Percentiles rank a stretch among this genome's conserved stretches.
Evolutionary conservation across 2,797 vertebrate species (phyloP).

Genomic region (Danio choprae): DNA sequence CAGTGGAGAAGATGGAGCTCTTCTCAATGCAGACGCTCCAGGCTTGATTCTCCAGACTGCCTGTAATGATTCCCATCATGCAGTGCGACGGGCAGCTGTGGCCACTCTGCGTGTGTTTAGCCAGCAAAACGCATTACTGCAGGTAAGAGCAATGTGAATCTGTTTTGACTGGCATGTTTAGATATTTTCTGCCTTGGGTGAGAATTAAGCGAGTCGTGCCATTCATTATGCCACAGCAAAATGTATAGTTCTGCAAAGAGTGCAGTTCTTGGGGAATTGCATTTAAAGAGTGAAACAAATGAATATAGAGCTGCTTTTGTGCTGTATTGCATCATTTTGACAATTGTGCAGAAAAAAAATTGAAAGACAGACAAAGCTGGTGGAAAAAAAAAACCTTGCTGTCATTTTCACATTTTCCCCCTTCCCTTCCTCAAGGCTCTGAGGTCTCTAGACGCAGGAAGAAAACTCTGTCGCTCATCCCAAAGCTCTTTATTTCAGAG

Average conservation of each 20-base stretch:
- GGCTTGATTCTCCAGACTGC: conserved; percentile 79
- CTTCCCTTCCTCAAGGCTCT: conserved; percentile 68
- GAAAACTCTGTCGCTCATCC: conserved; percentile 68
- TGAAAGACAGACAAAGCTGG: conserved; percentile 58
- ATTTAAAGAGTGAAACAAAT: conserved; percentile 51
- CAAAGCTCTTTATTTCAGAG: conserved; percentile 59
- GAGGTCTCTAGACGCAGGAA: conserved; percentile 68
- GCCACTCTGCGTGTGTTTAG: conserved; percentile 80
- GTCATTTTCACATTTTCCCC: conserved; percentile 53
- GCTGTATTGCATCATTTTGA: conserved; percentile 64
- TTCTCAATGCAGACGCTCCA: conserved; percentile 76
- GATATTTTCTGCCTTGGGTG: conserved; percentile 1
- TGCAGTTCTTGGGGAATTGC: conserved; percentile 47
- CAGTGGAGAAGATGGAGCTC: conserved; percentile 63
- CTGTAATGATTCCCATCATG: conserved; percentile 80
- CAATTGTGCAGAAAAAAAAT: conserved; percentile 55
- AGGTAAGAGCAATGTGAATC: conserved; percentile 75
- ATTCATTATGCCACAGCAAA: not conserved
- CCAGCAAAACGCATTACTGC: conserved; percentile 74
- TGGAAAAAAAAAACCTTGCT: conserved; percentile 56
- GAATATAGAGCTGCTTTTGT: conserved; percentile 54
- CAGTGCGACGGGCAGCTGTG: conserved; percentile 85
- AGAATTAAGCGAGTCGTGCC: not conserved
- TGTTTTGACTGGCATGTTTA: conserved; percentile 16
- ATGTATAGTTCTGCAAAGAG: conserved; percentile 2